phyloP scores from a whole-genome alignment of 2,113 vertebrate genomes.

The Mesoclemmys tuberculata region DNA sequence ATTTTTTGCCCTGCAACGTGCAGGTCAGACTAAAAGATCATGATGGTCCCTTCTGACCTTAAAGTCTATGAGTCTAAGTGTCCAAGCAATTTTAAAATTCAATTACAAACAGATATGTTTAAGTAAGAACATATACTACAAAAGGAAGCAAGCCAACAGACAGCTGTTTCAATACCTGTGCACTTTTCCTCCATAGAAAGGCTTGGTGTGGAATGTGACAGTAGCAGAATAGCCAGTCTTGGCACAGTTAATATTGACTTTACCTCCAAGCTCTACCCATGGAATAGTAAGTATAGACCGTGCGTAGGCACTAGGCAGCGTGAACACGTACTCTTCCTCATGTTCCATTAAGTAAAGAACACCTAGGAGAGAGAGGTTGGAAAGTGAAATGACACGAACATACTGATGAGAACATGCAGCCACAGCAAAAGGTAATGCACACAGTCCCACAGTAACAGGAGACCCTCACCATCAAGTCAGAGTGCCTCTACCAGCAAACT shows the following conservation, averaged over 20 bases:
- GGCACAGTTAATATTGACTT: constrained; percentile 91
- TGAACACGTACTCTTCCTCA: constrained; percentile 94
- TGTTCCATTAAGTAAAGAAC: constrained; percentile 90
- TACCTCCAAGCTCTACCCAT: constrained; percentile 96
- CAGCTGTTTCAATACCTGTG: constrained; percentile 83
- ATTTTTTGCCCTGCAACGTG: neutral
- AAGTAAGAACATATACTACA: neutral
- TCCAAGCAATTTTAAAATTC: neutral
- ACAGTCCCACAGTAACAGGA: fast-evolving
- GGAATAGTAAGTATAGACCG: constrained; percentile 97
- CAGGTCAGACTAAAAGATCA: neutral
- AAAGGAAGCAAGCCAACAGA: neutral
- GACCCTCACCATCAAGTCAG: neutral
- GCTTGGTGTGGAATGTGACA: constrained; percentile 95
- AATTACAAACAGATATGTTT: neutral
- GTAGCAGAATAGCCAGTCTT: constrained; percentile 92
- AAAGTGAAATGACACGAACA: neutral
- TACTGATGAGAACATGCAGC: neutral
- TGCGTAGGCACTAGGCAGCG: constrained; percentile 94
- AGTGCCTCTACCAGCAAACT: neutral
- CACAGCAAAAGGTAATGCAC: neutral
- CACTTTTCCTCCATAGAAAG: constrained; percentile 95
- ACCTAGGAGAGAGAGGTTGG: constrained; percentile 55
- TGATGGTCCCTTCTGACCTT: neutral
- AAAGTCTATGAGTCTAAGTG: neutral